A percentile compares a stretch with the other conserved stretches of the same genome.
Conservation (phyloP, 2,797 vertebrate species). For the Coilia nasus region DNA sequence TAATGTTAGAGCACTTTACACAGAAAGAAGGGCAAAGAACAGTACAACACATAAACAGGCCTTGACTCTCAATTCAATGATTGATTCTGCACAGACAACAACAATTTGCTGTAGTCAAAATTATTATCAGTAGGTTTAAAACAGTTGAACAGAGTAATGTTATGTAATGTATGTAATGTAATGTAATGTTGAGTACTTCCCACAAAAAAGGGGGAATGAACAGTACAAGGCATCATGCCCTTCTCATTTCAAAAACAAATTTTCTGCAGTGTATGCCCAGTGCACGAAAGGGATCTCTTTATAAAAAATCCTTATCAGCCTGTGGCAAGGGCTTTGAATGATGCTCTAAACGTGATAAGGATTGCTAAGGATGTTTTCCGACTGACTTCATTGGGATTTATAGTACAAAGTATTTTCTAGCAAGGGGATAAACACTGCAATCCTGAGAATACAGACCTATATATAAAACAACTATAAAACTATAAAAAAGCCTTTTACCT, state of each 20-base stretch:
- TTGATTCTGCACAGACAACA: neutral
- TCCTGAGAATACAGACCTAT: conserved; percentile 21
- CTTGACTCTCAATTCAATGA: neutral
- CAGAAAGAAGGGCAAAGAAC: too few species aligned
- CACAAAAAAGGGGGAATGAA: too few species aligned
- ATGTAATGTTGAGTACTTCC: too few species aligned
- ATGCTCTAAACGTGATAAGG: neutral
- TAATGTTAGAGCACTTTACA: too few species aligned
- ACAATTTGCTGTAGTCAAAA: neutral
- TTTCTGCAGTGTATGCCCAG: neutral
- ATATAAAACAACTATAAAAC: conserved; percentile 21
- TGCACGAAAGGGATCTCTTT: neutral
- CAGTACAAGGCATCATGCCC: too few species aligned
- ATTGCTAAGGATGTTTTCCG: neutral
- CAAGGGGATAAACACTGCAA: neutral
- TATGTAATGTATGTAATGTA: too few species aligned
- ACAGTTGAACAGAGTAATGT: neutral
- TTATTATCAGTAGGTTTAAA: too few species aligned
- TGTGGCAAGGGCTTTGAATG: neutral
- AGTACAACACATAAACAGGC: too few species aligned
- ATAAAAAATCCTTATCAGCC: neutral
- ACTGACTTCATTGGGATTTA: conserved; percentile 30
- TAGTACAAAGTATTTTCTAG: conserved; percentile 15
- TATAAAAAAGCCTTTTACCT: conserved; percentile 30
- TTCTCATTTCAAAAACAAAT: neutral